Base-by-base conservation (phyloP, 2,113 vertebrate species). In the Bucco capensis region DNA sequence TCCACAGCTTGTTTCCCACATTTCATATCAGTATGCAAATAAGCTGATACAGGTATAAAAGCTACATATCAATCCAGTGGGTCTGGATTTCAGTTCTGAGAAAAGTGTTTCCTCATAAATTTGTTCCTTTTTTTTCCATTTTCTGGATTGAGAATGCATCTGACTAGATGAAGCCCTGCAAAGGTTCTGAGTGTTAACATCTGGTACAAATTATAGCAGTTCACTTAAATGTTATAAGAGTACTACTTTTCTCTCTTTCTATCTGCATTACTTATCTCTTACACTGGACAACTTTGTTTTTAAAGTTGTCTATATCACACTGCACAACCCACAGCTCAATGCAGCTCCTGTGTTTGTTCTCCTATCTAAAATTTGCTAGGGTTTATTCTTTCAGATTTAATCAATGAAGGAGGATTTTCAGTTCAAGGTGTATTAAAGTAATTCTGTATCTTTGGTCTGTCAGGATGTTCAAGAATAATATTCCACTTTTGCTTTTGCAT, bases 281-380 rank as follows among this genome's bases (percentile, higher is more conserved):
- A 93, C 86, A 94, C 5, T 81, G 90, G 84, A 65, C 67, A 90
- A 64, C 69, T 95, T 96, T 85, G 81, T 86, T 96, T 93, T 89
- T 93, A 82, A 73, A 12, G 12, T 86, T 94, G 66, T 90, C 74
- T 94, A n/a, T 96, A 94, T 94, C 69, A 81, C 31, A 67, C 69
- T 88, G 66, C 88, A 87, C 65, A 94, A 96, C 82, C 60, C 58
- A 82, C 75, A 95, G 62, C 65, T 96, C 91, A 94, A 40, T 92
- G 87, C 37, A 67, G 69, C 77, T 94, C 74, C 85, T 65, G 33
- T 71, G 13, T 84, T 93, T 89, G 58, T 89, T 94, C 84, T 82
- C 76, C 22, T 46, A 86, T 92, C 92, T 95, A 38, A 72, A 94
- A 91, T 93, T 96, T 95, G 12, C 37, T 78, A 87, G 66, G 50